Evolutionary conservation across 2,888 invertebrate genomes (phyloP).

Genomic region (Tricholauxania praeusta): DNA sequence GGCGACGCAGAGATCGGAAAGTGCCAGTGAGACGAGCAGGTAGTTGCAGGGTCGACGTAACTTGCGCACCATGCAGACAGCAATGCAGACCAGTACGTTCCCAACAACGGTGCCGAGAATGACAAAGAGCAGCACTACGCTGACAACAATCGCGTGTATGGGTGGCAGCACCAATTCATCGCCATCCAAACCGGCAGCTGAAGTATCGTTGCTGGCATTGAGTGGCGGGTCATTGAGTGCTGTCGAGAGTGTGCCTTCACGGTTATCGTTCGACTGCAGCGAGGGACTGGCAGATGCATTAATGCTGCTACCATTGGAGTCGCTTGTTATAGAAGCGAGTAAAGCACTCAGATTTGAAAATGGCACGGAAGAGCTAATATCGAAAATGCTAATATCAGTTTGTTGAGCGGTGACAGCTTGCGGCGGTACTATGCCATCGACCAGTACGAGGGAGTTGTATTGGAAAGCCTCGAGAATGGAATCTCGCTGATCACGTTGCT

Average conservation of each 20-base stretch:
- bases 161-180: constrained; percentile 57
- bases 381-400: background rate
- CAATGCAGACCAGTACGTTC: constrained; percentile 94
- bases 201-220: background rate
- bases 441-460: background rate
- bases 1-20: constrained; percentile 96
- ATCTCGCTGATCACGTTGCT: background rate
- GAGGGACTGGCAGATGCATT: too few species aligned
- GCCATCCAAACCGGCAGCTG: constrained; percentile 9
- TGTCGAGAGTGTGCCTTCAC: background rate
- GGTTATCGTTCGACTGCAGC: background rate
- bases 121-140: constrained; percentile 79
- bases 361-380: background rate
- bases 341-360: constrained; percentile 28
- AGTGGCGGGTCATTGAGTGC: constrained; percentile 26
- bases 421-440: background rate
- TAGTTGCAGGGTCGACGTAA: constrained; percentile 91
- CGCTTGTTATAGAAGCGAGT: background rate
- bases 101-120: constrained; percentile 86
- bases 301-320: constrained; percentile 23
- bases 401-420: constrained; percentile 18
- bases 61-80: constrained; percentile 93
- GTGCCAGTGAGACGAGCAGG: constrained; percentile 92
- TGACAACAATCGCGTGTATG: constrained; percentile 75
- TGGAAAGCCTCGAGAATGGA: constrained; percentile 12